Percentiles rank a stretch among this genome's conserved stretches.
phyloP scores from a whole-genome alignment of 2,888 invertebrate genomes.

The Onthophagus sagittarius region DNA sequence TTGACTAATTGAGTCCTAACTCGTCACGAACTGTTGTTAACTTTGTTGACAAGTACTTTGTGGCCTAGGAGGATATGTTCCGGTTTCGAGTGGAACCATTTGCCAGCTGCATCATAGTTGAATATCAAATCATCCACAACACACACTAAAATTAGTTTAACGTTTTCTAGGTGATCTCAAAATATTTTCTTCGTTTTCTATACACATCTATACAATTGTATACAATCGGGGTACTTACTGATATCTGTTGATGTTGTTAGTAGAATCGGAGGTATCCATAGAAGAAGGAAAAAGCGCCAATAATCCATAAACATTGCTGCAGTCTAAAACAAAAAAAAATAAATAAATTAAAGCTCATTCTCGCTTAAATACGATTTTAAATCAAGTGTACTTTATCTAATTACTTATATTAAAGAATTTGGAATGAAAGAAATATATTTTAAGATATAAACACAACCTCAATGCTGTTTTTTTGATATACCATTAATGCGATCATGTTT shows the following conservation, averaged over 20 bases:
- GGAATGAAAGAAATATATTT: too few relatives aligned
- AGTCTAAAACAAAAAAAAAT: slow-evolving; percentile 35
- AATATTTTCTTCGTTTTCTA: neutral
- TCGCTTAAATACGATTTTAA: too few relatives aligned
- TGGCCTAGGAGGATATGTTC: slow-evolving; percentile 1
- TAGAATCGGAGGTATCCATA: slow-evolving; percentile 41
- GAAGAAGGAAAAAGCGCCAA: slow-evolving; percentile 39
- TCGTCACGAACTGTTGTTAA: slow-evolving; percentile 5
- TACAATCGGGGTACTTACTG: slow-evolving; percentile 37
- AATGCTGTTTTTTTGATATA: too few relatives aligned
- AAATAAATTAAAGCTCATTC: too few relatives aligned
- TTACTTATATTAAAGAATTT: too few relatives aligned
- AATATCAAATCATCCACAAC: neutral
- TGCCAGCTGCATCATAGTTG: neutral
- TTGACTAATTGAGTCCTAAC: slow-evolving; percentile 7
- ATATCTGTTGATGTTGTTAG: slow-evolving; percentile 41
- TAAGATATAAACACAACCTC: too few relatives aligned
- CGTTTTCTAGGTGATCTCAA: neutral
- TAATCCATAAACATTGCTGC: slow-evolving; percentile 40
- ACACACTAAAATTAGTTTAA: neutral
- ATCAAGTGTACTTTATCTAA: too few relatives aligned
- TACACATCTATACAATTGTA: neutral
- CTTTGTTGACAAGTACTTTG: slow-evolving; percentile 11
- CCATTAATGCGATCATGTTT: too few relatives aligned
- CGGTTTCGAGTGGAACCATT: neutral